These are phyloP conservation scores for Stercorarius parasiticus DNA, from an alignment of 2,113 vertebrate genomes.

Conservation along the genomic window DNA sequence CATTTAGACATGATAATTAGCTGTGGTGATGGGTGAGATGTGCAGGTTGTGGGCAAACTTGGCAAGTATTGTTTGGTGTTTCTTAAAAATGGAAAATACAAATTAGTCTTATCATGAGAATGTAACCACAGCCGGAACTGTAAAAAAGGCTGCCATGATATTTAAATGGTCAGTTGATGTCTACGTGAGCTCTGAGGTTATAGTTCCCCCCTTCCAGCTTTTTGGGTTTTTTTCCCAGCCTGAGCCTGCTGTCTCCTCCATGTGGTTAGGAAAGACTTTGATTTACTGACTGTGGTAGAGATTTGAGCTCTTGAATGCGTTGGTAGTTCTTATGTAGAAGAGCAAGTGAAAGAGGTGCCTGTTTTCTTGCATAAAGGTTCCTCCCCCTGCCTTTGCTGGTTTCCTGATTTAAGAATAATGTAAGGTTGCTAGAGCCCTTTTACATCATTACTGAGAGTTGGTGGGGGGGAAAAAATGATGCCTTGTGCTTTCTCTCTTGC, in stretches of 20 bases:
- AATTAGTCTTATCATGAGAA: neutral
- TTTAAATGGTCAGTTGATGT: neutral
- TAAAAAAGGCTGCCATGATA: neutral
- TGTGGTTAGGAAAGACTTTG: neutral
- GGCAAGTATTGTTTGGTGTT: neutral
- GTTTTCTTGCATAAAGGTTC: neutral
- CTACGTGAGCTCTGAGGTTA: neutral
- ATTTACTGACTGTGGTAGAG: neutral
- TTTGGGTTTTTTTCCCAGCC: neutral
- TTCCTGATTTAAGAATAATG: conserved; percentile 17
- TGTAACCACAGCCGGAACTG: neutral
- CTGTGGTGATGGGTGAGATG: neutral
- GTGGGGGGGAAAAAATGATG: neutral
- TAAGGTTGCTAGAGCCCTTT: neutral
- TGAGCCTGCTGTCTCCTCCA: fast-evolving
- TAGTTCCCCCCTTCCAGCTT: neutral
- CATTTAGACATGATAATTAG: neutral
- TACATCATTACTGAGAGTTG: neutral
- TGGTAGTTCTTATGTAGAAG: neutral
- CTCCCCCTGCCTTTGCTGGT: neutral
- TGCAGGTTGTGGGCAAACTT: neutral
- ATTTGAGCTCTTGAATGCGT: neutral
- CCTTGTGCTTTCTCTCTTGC: neutral
- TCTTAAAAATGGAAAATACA: neutral
- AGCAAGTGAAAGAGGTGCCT: neutral